phyloP scores from a whole-genome alignment of 2,888 invertebrate species.

The Orchesella flavescens region DNA sequence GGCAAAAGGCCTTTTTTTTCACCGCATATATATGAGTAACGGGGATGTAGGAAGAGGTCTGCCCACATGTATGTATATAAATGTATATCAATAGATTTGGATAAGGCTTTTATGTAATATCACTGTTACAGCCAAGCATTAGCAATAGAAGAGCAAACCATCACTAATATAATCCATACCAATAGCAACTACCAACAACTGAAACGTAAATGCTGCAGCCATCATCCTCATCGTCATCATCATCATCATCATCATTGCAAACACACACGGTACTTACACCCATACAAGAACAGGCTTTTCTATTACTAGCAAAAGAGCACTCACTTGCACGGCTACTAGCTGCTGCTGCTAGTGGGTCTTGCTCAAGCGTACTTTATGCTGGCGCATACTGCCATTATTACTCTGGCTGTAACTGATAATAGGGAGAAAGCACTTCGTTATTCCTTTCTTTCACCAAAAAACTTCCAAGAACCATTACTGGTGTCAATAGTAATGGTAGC shows the following conservation, averaged over 20 bases:
- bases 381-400: conserved; percentile 38
- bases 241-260: conserved; percentile 9
- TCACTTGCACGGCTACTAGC: background rate
- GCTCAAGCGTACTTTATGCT: conserved; percentile 6
- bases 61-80: no score
- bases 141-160: background rate
- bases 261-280: conserved; percentile 24
- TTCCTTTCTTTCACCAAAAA: conserved; percentile 40
- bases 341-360: conserved; percentile 8
- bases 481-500: conserved; percentile 61
- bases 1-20: no score
- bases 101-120: conserved; percentile 18
- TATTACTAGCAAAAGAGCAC: conserved; percentile 8
- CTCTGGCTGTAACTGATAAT: conserved; percentile 48
- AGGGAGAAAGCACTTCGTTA: conserved; percentile 47
- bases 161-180: background rate
- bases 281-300: conserved; percentile 10
- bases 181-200: no score
- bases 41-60: background rate
- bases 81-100: background rate
- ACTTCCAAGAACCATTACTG: conserved; percentile 54
- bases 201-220: conserved; percentile 5
- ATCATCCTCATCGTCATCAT: conserved; percentile 21
- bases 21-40: no score
- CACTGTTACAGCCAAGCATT: background rate